phyloP scores from a whole-genome alignment of 2,113 vertebrate genomes.

The Corythoichthys intestinalis region DNA sequence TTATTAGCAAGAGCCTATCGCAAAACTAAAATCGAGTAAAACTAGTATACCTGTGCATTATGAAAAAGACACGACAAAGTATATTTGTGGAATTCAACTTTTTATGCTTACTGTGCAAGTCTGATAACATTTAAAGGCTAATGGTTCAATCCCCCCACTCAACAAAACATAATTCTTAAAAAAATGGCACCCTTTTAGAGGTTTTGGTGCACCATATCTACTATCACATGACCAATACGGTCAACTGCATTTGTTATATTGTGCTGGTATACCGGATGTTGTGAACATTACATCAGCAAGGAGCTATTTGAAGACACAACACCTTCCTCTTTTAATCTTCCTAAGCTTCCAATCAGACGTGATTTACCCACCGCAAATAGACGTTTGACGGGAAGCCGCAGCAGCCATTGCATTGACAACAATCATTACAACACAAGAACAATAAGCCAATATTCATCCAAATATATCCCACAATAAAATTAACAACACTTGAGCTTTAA shows the following conservation, averaged over 20 bases:
- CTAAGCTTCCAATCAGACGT: conserved; percentile 52
- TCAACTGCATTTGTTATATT: not conserved
- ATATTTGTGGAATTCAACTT: no score
- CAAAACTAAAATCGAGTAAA: no score
- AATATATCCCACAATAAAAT: not conserved
- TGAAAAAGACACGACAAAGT: no score
- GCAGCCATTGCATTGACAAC: not conserved
- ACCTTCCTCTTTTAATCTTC: conserved; percentile 61
- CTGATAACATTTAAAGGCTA: no score
- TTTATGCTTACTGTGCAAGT: no score
- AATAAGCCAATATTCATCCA: not conserved
- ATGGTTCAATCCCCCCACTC: no score
- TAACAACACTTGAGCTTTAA: not conserved
- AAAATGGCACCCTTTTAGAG: not conserved
- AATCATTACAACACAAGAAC: not conserved
- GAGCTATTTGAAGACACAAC: conserved; percentile 48
- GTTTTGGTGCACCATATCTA: not conserved
- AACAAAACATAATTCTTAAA: no score
- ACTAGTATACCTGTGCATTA: no score
- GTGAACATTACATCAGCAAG: not conserved
- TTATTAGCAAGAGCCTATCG: no score
- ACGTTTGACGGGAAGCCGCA: conserved; percentile 25
- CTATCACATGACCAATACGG: not conserved
- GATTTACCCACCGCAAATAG: conserved; percentile 52
- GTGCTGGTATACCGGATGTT: not conserved